phyloP scores from a whole-genome alignment of 2,888 invertebrate species.

The Fragum sueziense region DNA sequence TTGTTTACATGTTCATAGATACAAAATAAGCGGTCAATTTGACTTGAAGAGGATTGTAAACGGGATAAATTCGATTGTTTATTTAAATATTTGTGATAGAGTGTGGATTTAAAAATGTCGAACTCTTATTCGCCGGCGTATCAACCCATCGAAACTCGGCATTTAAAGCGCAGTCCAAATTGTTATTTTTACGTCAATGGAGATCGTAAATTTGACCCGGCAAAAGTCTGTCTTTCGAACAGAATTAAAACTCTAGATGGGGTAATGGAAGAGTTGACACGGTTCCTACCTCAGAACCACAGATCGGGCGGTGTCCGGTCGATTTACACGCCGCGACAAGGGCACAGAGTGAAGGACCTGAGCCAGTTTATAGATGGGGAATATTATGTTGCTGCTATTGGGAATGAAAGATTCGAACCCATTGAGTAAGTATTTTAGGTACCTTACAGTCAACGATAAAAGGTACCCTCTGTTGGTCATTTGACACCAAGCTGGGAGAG shows the following conservation, averaged over 20 bases:
- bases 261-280: constrained; percentile 49
- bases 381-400: constrained; percentile 43
- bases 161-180: constrained; percentile 51
- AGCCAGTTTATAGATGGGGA: constrained; percentile 44
- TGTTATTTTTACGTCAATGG: constrained; percentile 56
- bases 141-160: constrained; percentile 39
- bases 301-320: constrained; percentile 37
- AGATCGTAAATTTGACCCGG: constrained; percentile 19
- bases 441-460: too few relatives aligned
- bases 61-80: background rate
- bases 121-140: constrained; percentile 9
- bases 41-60: constrained; percentile 19
- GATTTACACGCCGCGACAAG: constrained; percentile 47
- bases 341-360: constrained; percentile 25
- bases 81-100: background rate
- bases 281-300: constrained; percentile 15
- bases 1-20: constrained; percentile 56
- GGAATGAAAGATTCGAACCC: constrained; percentile 45
- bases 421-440: constrained; percentile 50
- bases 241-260: constrained; percentile 48
- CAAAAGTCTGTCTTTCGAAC: constrained; percentile 44
- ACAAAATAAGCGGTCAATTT: constrained; percentile 46
- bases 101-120: constrained; percentile 9
- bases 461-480: too few relatives aligned
- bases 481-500: too few relatives aligned